phyloP scores from a whole-genome alignment of 2,113 vertebrate species.

The Dicaeum eximium region DNA sequence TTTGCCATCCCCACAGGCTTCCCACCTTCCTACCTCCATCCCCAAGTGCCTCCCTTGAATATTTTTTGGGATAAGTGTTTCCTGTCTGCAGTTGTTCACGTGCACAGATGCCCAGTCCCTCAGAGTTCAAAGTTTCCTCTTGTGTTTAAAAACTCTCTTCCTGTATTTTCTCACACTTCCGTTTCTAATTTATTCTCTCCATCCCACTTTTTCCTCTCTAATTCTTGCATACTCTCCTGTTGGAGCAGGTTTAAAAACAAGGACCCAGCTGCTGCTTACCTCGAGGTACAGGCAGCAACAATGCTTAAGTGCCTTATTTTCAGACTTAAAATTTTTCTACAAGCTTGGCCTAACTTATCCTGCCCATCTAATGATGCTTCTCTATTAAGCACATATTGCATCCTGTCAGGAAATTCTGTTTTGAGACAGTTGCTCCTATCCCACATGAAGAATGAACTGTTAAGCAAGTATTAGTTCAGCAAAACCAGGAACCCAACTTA shows the following conservation, averaged over 20 bases:
- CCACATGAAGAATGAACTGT: neutral
- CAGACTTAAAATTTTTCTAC: neutral
- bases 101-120: neutral
- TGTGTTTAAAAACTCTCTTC: neutral
- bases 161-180: neutral
- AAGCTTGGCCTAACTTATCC: neutral
- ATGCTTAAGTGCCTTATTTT: neutral
- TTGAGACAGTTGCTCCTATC: neutral
- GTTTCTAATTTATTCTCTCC: neutral
- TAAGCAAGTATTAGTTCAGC: neutral
- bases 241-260: neutral
- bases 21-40: neutral
- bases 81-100: neutral
- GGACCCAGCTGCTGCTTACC: neutral
- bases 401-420: neutral
- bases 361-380: neutral
- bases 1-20: neutral
- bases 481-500: neutral
- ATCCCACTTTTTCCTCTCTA: neutral
- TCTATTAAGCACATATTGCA: neutral
- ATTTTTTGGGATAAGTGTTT: neutral
- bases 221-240: neutral
- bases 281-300: accelerated
- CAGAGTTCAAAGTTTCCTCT: neutral
- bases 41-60: neutral